Conservation (phyloP, 92 coral and sea anemone genomes). For the Zoanthus sociatus region DNA sequence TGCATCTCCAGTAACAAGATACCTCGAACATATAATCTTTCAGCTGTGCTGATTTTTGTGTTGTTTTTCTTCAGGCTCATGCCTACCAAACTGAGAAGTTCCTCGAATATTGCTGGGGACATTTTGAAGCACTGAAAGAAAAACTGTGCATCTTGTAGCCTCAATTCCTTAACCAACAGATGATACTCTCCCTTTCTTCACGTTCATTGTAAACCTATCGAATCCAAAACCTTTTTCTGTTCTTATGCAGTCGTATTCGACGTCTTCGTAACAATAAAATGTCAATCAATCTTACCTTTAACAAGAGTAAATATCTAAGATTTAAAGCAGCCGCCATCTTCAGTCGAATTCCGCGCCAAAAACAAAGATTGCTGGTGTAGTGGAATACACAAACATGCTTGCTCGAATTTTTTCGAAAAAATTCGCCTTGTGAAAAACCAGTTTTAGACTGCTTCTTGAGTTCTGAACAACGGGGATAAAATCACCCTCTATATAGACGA, state of each 20-base stretch:
- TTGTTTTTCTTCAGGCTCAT: constrained; percentile 10
- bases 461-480: constrained; percentile 47
- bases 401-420: too few species aligned
- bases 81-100: constrained; percentile 35
- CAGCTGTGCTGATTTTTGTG: constrained; percentile 33
- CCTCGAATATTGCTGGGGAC: constrained; percentile 40
- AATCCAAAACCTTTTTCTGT: constrained; percentile 52
- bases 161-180: constrained; percentile 30
- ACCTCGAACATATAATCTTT: constrained; percentile 27
- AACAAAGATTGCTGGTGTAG: too few species aligned
- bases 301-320: constrained; percentile 14
- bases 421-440: too few species aligned
- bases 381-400: too few species aligned
- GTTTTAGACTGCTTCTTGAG: constrained; percentile 59
- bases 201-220: constrained; percentile 35
- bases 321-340: constrained; percentile 32
- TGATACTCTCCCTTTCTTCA: constrained; percentile 41
- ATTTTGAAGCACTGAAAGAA: constrained; percentile 29
- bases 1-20: constrained; percentile 34
- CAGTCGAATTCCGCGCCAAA: background rate
- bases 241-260: constrained; percentile 23
- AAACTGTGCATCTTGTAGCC: constrained; percentile 37
- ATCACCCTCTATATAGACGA: constrained; percentile 56
- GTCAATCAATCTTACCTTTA: constrained; percentile 18
- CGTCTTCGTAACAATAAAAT: constrained; percentile 41